Conservation (phyloP, 2,888 invertebrate genomes). For the Ypsolopha sequella region DNA sequence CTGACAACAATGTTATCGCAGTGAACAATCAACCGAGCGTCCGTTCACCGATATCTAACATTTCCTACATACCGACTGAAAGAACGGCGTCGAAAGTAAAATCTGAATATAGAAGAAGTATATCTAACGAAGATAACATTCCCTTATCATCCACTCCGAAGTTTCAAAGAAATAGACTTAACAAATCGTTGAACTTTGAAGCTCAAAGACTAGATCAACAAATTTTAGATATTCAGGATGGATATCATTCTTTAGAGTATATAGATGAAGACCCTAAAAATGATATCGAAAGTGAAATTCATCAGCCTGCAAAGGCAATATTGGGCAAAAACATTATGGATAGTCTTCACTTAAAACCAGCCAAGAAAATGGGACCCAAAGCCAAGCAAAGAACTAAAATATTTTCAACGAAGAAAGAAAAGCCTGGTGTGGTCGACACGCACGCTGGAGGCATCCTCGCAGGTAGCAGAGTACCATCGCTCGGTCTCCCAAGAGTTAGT, state of each 20-base stretch:
- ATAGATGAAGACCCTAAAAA: conserved; percentile 45
- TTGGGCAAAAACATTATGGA: conserved; percentile 63
- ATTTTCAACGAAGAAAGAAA: conserved; percentile 49
- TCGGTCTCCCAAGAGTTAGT: conserved; percentile 49
- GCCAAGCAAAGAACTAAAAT: conserved; percentile 54
- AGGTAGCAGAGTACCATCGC: conserved; percentile 53
- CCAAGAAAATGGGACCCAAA: conserved; percentile 57
- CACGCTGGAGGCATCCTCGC: conserved; percentile 48
- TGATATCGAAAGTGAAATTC: conserved; percentile 31
- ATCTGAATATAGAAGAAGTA: conserved; percentile 45
- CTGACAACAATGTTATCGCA: conserved; percentile 57
- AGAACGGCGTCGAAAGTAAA: conserved; percentile 30
- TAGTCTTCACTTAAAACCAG: conserved; percentile 57
- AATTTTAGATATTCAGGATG: conserved; percentile 61
- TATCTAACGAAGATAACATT: conserved; percentile 45
- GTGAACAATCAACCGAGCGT: conserved; percentile 63
- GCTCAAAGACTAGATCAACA: conserved; percentile 60
- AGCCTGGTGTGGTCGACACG: conserved; percentile 33
- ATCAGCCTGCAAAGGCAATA: conserved; percentile 53
- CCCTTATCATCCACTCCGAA: conserved; percentile 47
- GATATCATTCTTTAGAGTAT: conserved; percentile 56
- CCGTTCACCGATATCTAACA: conserved; percentile 59
- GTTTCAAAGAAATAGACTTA: conserved; percentile 61
- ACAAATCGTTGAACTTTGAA: conserved; percentile 62
- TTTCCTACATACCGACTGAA: conserved; percentile 53